These are phyloP conservation scores for Scolopax bukidnonensis DNA, from an alignment of 2,797 vertebrate species.

Conservation along the genomic window DNA sequence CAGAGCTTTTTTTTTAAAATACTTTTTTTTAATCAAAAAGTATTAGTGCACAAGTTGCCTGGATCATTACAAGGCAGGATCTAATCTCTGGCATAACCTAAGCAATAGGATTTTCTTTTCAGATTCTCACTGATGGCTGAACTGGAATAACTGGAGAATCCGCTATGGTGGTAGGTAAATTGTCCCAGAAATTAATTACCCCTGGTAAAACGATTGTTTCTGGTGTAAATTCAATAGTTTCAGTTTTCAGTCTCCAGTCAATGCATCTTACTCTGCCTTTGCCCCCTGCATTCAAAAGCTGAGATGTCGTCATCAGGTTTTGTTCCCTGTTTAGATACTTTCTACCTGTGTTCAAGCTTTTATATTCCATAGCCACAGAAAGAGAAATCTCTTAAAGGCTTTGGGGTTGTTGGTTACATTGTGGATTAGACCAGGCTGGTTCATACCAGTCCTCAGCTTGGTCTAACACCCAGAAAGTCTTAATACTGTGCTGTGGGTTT, in stretches of 20 bases:
- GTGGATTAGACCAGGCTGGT: not conserved
- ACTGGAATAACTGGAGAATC: not conserved
- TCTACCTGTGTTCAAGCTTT: not conserved
- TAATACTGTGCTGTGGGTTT: not conserved
- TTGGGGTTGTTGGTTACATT: not conserved
- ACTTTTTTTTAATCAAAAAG: not conserved
- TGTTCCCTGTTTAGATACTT: not conserved
- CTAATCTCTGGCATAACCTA: not conserved
- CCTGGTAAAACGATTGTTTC: not conserved
- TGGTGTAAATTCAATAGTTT: not conserved
- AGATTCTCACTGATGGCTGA: not conserved
- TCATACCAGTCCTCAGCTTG: not conserved
- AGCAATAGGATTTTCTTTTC: not conserved
- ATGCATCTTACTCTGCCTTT: not conserved
- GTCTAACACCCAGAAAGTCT: not conserved
- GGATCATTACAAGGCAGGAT: not conserved
- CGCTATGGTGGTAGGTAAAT: not conserved
- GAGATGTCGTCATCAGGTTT: not conserved
- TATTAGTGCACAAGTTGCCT: not conserved
- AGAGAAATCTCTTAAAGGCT: not conserved
- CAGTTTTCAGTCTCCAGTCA: not conserved
- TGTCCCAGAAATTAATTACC: not conserved
- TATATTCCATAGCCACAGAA: not conserved
- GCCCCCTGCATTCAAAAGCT: rapidly evolving
- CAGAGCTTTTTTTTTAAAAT: not conserved